A percentile compares a stretch with the other conserved stretches of the same genome.
These are phyloP conservation scores for Phodopus roborovskii DNA, from an alignment of 2,113 vertebrate genomes.

Conservation along the genomic window DNA sequence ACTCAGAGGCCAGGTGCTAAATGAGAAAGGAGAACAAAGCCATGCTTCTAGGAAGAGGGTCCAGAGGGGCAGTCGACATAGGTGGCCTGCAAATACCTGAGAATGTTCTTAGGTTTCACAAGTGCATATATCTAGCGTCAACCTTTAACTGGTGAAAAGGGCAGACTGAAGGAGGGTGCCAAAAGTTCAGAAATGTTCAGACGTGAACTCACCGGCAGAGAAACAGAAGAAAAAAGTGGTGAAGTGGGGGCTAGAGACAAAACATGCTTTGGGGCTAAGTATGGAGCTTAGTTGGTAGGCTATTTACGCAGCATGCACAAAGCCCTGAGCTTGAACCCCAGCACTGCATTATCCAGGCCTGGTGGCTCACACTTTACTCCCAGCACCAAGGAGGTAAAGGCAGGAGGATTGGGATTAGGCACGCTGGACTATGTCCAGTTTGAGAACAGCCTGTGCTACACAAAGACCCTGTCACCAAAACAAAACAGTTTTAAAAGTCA, in stretches of 20 bases:
- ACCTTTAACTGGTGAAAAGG: not conserved
- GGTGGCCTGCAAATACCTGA: not conserved
- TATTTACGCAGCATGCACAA: not conserved
- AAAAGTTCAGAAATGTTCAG: not conserved
- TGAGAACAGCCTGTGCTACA: not conserved
- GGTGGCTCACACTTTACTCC: not conserved
- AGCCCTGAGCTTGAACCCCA: not conserved
- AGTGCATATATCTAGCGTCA: not conserved
- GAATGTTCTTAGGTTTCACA: not conserved
- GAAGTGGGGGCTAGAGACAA: not conserved
- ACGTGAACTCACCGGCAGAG: not conserved
- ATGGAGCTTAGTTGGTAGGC: not conserved
- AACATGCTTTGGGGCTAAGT: not conserved
- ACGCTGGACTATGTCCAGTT: not conserved
- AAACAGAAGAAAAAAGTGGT: not conserved
- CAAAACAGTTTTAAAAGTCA: not conserved
- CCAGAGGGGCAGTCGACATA: not conserved
- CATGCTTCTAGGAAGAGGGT: not conserved
- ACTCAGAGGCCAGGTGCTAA: not conserved
- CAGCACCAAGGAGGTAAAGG: not conserved
- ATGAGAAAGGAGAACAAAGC: not conserved
- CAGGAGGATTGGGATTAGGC: too few relatives aligned
- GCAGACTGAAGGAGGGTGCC: not conserved
- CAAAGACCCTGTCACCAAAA: not conserved
- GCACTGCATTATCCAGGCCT: not conserved